A percentile compares a stretch with the other conserved stretches of the same genome.
phyloP scores from a whole-genome alignment of 2,888 invertebrate species.

The Argyresthia goedartella region DNA sequence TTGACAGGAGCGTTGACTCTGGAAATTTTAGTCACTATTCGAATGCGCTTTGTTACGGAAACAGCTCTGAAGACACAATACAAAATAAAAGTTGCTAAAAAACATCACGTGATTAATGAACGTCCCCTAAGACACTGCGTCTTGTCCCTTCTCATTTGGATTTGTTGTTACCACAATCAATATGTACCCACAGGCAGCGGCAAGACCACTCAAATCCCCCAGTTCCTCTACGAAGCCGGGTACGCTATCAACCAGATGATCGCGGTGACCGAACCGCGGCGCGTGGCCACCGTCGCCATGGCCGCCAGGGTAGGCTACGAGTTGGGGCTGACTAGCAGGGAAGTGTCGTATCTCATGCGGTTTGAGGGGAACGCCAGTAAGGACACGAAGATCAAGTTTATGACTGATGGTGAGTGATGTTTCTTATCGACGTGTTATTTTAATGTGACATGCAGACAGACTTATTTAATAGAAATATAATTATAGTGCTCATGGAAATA shows the following conservation, averaged over 20 bases:
- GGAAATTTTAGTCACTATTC: too few relatives aligned
- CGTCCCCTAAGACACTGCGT: too few relatives aligned
- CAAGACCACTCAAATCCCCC: conserved; percentile 99
- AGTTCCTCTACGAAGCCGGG: conserved; percentile 97
- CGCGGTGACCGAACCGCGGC: conserved; percentile 95
- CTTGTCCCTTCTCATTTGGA: too few relatives aligned
- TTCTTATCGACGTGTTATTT: neutral
- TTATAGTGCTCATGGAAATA: too few relatives aligned
- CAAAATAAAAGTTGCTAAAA: too few relatives aligned
- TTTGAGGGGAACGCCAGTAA: conserved; percentile 94
- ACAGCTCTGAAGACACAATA: too few relatives aligned
- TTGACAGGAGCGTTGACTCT: too few relatives aligned
- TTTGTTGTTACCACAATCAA: too few relatives aligned
- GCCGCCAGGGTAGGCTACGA: conserved; percentile 91
- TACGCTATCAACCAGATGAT: conserved; percentile 88
- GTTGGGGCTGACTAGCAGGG: conserved; percentile 79
- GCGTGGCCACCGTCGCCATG: conserved; percentile 98
- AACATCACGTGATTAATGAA: too few relatives aligned
- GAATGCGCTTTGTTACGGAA: too few relatives aligned
- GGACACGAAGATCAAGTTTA: conserved; percentile 95
- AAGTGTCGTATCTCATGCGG: conserved; percentile 93
- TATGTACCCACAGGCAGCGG: conserved; percentile 87
- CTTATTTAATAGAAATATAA: too few relatives aligned
- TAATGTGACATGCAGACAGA: neutral
- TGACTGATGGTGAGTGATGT: conserved; percentile 86